Conservation (phyloP, 1,140 invertebrate genomes). For the Megathymus violae region DNA sequence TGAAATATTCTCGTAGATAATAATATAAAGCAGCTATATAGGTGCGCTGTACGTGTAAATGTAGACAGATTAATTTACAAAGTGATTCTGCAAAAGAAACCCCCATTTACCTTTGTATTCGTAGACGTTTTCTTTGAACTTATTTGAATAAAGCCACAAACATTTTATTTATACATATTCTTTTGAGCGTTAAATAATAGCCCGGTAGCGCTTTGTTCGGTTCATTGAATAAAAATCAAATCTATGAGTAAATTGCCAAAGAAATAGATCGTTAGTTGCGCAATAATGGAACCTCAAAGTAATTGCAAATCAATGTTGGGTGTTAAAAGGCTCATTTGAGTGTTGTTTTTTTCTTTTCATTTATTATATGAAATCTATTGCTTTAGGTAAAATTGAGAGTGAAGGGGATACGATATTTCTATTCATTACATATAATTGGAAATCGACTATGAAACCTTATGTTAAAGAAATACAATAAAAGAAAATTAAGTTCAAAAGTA, state of each 20-base stretch:
- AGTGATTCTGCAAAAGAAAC: constrained; percentile 30
- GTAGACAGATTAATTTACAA: constrained; percentile 16
- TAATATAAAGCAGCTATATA: constrained; percentile 15
- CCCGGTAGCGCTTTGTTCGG: constrained; percentile 25
- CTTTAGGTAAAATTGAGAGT: not conserved
- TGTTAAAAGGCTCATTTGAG: constrained; percentile 10
- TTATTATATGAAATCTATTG: not conserved
- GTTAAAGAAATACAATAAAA: no score
- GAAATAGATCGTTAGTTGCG: constrained; percentile 26
- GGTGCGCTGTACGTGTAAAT: constrained; percentile 5
- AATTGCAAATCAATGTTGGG: constrained; percentile 29
- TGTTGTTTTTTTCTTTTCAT: not conserved
- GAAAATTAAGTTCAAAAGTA: no score
- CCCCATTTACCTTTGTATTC: constrained; percentile 21
- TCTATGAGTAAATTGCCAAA: constrained; percentile 26
- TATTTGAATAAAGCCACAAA: constrained; percentile 33
- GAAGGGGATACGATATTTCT: not conserved
- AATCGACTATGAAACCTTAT: no score
- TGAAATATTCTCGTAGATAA: no score
- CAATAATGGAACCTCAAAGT: constrained; percentile 24
- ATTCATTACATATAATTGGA: not conserved
- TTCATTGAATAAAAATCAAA: constrained; percentile 27
- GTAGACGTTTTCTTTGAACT: constrained; percentile 28
- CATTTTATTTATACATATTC: constrained; percentile 28
- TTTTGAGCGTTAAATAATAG: constrained; percentile 30